A percentile compares a stretch with the other conserved stretches of the same genome.
phyloP scores from a whole-genome alignment of 1,140 invertebrate genomes.

The Maconellicoccus hirsutus region DNA sequence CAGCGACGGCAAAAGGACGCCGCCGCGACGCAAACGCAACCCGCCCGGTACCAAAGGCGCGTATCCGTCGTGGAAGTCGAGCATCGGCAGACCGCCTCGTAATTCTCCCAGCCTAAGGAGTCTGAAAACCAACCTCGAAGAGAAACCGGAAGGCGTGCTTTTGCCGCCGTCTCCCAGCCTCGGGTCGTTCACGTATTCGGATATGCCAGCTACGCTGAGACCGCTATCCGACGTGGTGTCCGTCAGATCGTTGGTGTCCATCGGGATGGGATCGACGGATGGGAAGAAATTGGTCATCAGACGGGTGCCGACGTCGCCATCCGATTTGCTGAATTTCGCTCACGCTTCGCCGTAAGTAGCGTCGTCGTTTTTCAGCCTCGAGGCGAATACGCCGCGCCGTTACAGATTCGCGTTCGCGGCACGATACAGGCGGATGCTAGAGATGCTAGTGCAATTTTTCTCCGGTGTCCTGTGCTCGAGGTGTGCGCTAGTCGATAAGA shows the following conservation, averaged over 20 bases:
- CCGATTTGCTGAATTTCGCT: constrained; percentile 65
- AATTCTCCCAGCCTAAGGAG: constrained; percentile 24
- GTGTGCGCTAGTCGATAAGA: no score
- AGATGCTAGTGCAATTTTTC: no score
- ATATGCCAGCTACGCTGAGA: constrained; percentile 18
- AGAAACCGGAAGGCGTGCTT: background rate
- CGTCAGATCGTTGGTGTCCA: constrained; percentile 48
- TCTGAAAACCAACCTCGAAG: background rate
- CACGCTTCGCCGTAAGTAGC: constrained; percentile 64
- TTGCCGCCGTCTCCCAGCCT: constrained; percentile 16
- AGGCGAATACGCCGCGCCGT: no score
- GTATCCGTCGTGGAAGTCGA: background rate
- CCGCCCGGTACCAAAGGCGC: background rate
- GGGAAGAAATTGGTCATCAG: constrained; percentile 70
- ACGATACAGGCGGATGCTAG: no score
- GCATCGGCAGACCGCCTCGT: background rate
- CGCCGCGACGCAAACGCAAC: constrained; percentile 22
- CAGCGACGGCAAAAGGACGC: constrained; percentile 26
- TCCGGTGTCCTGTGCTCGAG: no score
- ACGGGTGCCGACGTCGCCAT: constrained; percentile 65
- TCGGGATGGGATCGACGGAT: constrained; percentile 73
- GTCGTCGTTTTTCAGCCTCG: no score
- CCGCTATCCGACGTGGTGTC: constrained; percentile 26
- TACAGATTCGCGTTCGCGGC: no score
- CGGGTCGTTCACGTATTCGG: constrained; percentile 12